These are phyloP conservation scores for Marmota monax DNA, from an alignment of 2,113 vertebrate genomes.

Conservation along the genomic window DNA sequence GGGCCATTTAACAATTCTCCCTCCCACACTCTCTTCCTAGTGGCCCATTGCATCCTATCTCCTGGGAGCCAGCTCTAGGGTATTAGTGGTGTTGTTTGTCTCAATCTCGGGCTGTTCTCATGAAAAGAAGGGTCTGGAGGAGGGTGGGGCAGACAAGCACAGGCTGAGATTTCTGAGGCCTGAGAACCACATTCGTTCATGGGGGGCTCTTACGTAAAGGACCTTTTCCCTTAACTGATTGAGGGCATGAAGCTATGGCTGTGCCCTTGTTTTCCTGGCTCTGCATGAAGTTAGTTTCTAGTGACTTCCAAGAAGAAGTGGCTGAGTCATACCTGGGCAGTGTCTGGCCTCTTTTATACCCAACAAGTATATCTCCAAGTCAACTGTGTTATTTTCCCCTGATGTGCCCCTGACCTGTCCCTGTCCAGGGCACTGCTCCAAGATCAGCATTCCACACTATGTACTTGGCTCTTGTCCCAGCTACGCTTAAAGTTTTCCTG, in stretches of 20 bases:
- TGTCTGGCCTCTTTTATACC: background rate
- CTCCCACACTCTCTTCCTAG: background rate
- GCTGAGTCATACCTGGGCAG: background rate
- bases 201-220: background rate
- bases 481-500: background rate
- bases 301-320: background rate
- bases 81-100: rapidly evolving
- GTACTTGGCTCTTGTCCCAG: background rate
- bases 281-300: background rate
- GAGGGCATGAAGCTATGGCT: background rate
- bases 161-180: background rate
- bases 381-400: background rate
- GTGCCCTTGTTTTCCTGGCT: background rate
- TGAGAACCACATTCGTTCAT: rapidly evolving
- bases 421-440: background rate
- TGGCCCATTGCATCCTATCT: no score
- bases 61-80: background rate
- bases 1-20: no score
- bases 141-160: background rate
- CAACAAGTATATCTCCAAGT: background rate
- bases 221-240: background rate
- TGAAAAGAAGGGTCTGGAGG: background rate
- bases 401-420: no score
- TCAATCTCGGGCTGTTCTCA: background rate
- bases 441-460: background rate